phyloP scores from a whole-genome alignment of 2,113 vertebrate genomes.

The Shinisaurus crocodilurus region DNA sequence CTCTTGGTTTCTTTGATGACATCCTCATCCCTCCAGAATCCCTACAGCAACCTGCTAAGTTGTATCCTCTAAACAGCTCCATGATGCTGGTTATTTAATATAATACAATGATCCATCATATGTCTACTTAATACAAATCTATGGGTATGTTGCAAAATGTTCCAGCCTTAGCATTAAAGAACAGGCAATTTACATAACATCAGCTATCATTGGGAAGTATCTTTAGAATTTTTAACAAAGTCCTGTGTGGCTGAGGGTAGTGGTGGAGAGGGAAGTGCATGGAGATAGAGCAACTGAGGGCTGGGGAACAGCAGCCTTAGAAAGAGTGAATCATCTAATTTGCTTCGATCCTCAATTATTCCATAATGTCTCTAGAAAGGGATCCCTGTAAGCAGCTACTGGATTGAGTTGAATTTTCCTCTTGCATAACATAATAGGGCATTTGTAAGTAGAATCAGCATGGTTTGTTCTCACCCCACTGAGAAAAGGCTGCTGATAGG shows the following conservation, averaged over 20 bases:
- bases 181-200: background rate
- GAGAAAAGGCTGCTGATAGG: slow-evolving; percentile 14
- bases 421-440: background rate
- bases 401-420: background rate
- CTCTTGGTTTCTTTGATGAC: slow-evolving; percentile 87
- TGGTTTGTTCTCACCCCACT: rapidly evolving
- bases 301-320: background rate
- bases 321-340: background rate
- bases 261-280: background rate
- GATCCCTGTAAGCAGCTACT: background rate
- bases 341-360: slow-evolving; percentile 46
- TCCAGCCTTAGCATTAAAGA: background rate
- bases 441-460: rapidly evolving
- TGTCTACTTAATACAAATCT: background rate
- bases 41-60: slow-evolving; percentile 89
- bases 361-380: slow-evolving; percentile 29
- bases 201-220: background rate
- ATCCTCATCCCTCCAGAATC: slow-evolving; percentile 90
- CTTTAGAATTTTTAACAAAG: background rate
- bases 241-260: background rate
- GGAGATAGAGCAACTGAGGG: background rate
- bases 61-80: slow-evolving; percentile 81
- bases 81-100: background rate
- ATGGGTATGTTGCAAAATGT: background rate
- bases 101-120: background rate